phyloP scores from a whole-genome alignment of 2,888 invertebrate genomes.

The Dicyrtomina minuta region DNA sequence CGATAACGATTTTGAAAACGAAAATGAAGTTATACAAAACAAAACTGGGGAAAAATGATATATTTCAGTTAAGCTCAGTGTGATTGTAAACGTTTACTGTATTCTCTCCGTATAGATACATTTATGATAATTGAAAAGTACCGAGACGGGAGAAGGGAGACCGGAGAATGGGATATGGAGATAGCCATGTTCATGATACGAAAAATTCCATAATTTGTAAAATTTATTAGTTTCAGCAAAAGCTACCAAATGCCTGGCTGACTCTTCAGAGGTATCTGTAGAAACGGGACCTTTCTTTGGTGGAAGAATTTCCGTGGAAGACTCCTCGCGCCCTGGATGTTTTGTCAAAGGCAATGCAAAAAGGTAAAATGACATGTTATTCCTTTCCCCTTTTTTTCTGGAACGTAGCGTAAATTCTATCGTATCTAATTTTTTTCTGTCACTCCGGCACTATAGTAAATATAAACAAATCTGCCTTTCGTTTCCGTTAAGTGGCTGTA shows the following conservation, averaged over 20 bases:
- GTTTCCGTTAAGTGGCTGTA: not conserved
- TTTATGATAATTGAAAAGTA: not conserved
- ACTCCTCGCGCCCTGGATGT: constrained; percentile 63
- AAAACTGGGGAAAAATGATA: too few species aligned
- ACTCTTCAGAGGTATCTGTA: constrained; percentile 79
- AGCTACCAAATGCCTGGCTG: constrained; percentile 75
- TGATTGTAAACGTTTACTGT: too few species aligned
- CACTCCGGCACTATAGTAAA: not conserved
- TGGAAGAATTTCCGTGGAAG: constrained; percentile 74
- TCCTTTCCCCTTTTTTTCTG: not conserved
- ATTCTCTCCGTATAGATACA: too few species aligned
- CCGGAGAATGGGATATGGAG: too few species aligned
- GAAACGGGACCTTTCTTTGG: constrained; percentile 79
- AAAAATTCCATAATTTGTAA: constrained; percentile 13
- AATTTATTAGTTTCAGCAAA: constrained; percentile 72
- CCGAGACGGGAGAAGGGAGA: too few species aligned
- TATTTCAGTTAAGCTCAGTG: not conserved
- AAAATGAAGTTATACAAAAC: too few species aligned
- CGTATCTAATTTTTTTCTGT: not conserved
- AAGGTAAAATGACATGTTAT: constrained; percentile 46
- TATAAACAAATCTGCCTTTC: not conserved
- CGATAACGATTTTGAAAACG: not conserved
- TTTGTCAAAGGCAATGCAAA: constrained; percentile 73
- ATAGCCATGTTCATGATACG: too few species aligned
- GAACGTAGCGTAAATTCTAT: not conserved